Evolutionary conservation across 2,113 vertebrate species (phyloP).

Genomic region (Barnardius zonarius): DNA sequence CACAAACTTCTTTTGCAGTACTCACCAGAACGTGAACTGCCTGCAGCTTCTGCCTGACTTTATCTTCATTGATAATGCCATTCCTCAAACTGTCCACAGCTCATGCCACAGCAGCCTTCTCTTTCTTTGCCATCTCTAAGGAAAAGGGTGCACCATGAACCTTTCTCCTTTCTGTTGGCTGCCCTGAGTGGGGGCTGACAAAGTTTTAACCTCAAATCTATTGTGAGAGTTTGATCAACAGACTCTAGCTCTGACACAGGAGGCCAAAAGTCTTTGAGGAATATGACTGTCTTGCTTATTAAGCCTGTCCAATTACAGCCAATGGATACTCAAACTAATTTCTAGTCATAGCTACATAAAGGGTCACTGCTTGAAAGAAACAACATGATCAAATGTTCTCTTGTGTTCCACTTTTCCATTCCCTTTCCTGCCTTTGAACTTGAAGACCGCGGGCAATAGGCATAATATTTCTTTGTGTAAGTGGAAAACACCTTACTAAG

Average conservation of each 20-base stretch:
- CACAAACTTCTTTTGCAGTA: background rate
- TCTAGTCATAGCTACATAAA: background rate
- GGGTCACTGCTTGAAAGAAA: background rate
- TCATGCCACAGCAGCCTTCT: rapidly evolving
- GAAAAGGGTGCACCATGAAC: background rate
- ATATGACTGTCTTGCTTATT: background rate
- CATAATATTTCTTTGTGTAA: background rate
- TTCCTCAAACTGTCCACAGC: background rate
- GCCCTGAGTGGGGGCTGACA: rapidly evolving
- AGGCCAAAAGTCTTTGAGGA: background rate
- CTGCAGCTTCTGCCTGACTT: background rate
- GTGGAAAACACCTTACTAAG: background rate
- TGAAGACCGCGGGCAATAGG: background rate
- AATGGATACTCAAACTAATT: background rate
- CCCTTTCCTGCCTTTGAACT: background rate
- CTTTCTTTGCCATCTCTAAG: background rate
- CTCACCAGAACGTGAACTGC: background rate
- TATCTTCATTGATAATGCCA: rapidly evolving
- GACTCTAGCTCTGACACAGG: background rate
- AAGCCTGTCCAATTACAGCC: background rate
- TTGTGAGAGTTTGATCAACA: background rate
- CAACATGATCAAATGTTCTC: background rate
- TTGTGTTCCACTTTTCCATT: background rate
- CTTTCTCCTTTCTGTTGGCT: background rate
- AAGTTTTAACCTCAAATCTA: background rate